Base-by-base conservation (phyloP, 1,140 invertebrate genomes). In the Lysiphlebus fabarum region DNA sequence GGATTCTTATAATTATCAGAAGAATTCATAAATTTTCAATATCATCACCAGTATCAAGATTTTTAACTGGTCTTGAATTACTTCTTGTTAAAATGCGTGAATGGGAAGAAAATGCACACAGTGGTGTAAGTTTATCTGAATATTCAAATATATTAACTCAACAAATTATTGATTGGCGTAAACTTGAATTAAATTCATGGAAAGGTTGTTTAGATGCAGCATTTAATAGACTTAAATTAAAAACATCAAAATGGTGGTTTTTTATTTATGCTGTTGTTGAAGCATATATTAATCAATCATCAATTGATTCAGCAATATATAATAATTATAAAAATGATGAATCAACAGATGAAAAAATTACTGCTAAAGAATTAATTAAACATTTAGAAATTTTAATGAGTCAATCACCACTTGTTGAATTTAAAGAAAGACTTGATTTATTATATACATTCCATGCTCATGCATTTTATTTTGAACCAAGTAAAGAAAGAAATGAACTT, bases 71-170 rank as follows among this genome's bases (percentile, higher is more conserved):
- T 7, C 78, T 98, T 26, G 96, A 99, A 76, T 74, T 97, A 34
- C 75, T 99, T 1, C 76, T 96, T 5, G 85, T 86, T 12, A 92
- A 94, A 64, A 81, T 90, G 44, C 84, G 95, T 62, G 87, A 95
- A 63, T 98, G 95, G 96, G 93, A 98, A 74, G 86, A 88, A 66
- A 90, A 93, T 69, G 94, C 95, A 0, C 91, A 94, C 65, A 86
- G 83, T 62, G 88, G 87, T 4, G 92, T 98, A 38, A 93, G 91
- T 59, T 74, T 99, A 68, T 80, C 84, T 0, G 81, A 86, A 0
- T 80, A 91, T 58, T 83, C 91, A 8, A 73, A 85, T 14, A 79
- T 82, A 44, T 76, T 99, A 0, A 91, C 89, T 3, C 81, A 88
- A 56, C 85, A 92, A 65, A 91, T 99, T 45, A 87, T 97, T 47